Base-by-base conservation (phyloP, 2,113 vertebrate species). In the Gambusia affinis region DNA sequence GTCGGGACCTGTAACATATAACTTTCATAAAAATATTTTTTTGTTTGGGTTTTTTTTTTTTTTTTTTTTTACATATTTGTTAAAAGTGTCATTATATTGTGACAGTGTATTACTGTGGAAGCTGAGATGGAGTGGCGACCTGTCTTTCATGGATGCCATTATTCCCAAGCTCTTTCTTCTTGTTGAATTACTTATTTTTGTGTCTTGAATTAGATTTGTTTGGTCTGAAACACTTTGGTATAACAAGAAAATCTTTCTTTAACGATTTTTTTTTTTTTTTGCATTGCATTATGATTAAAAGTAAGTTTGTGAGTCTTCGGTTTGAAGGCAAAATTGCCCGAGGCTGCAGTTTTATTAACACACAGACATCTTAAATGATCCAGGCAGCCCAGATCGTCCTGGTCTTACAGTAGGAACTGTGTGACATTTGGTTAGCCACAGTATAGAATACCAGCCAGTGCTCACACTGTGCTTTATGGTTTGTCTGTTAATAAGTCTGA, bases 261-360 rank as follows among this genome's bases (percentile, higher is more conserved):
- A 1, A 17, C 22, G 22, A 37, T 37, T 11, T 37, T 37, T 37
- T 10, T 33, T 33, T 35, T 33, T 33, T 33, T 33, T 17, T 44
- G 14, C 5, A 47, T 47, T 4, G 44, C 14, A 15, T 15, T 42
- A 15, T 42, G 15, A 15, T 4, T 42, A 42, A 42, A 47, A 47
- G 44, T 47, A 5, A 19, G 44, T 47, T 6, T 47, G 44, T 47
- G 15, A 47, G 44, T 67, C 66, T 78, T 73, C 11, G 65, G 17
- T 76, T 78, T 30, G 67, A 76, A 76, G 61, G 14, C 30, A 78
- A 77, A 39, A 64, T 75, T 82, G 33, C 17, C 39, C 17, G 79
- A 77, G 63, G 51, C 70, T 81, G 44, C 51, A 28, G 51, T 74
- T 84, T 83, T 85, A 85, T 35, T 64, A 77, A 84, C 51, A 75